Percentiles rank a stretch among this genome's conserved stretches.
Conservation (phyloP, 2,888 invertebrate species). For the Epirrhoe alternata region DNA sequence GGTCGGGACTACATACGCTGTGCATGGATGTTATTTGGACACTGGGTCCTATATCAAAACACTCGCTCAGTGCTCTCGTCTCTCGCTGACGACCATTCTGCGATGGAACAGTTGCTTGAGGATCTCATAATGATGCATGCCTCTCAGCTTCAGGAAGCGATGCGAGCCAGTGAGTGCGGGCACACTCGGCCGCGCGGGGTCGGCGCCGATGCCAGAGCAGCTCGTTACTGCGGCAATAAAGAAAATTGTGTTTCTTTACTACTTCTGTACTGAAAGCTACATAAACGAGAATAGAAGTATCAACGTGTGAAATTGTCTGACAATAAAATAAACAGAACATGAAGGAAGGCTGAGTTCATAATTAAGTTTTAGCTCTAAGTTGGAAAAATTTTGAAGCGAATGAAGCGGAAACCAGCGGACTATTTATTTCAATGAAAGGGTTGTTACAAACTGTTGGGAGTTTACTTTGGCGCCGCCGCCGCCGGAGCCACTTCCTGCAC, state of each 20-base stretch:
- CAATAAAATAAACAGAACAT: conserved; percentile 1
- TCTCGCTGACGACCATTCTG: no score
- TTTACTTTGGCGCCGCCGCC: neutral
- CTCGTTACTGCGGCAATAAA: neutral
- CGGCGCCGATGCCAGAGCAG: neutral
- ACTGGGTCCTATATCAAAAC: no score
- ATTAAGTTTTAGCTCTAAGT: neutral
- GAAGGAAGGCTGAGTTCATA: neutral
- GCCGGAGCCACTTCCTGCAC: neutral
- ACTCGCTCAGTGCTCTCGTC: no score
- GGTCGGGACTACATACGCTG: no score
- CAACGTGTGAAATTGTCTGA: neutral
- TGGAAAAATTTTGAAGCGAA: neutral
- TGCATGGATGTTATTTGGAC: no score
- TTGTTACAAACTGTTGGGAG: conserved; percentile 1
- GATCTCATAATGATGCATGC: no score
- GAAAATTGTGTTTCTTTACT: neutral
- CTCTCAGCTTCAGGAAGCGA: no score
- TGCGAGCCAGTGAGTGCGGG: no score
- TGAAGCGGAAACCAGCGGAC: neutral
- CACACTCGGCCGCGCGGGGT: no score
- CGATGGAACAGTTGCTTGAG: no score
- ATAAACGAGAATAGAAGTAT: neutral
- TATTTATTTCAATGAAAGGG: conserved; percentile 1
- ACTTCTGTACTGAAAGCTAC: neutral